Conservation (phyloP, 2,888 invertebrate genomes). For the Lasioglossum marginatum region DNA sequence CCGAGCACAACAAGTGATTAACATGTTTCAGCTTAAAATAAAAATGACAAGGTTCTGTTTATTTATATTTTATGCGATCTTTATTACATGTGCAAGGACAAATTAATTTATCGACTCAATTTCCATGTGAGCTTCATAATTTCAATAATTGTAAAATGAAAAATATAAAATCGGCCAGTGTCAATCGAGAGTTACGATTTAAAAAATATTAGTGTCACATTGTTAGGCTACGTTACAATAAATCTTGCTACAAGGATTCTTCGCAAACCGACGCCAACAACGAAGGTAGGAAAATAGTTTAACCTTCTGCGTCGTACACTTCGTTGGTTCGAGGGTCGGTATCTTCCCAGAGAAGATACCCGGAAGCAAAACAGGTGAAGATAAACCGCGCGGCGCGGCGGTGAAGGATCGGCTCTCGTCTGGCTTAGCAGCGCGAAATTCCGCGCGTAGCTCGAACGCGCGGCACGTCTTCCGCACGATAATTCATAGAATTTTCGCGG, state of each 20-base stretch:
- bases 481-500: conserved; percentile 12
- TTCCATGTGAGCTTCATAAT: too few relatives aligned
- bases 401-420: neutral
- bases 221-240: neutral
- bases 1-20: too few relatives aligned
- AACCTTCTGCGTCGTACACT: neutral
- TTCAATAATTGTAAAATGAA: too few relatives aligned
- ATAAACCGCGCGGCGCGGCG: neutral
- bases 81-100: too few relatives aligned
- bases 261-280: neutral
- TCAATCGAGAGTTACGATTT: too few relatives aligned
- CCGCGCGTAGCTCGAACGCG: neutral
- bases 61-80: too few relatives aligned
- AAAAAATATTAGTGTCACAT: too few relatives aligned
- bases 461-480: neutral
- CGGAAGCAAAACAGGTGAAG: neutral
- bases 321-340: neutral
- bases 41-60: too few relatives aligned
- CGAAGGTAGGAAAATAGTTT: neutral
- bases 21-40: too few relatives aligned
- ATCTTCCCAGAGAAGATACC: neutral
- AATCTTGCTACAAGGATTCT: neutral
- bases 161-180: too few relatives aligned
- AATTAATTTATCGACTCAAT: too few relatives aligned
- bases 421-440: neutral